These are phyloP conservation scores for Coregonus sp. DNA, from an alignment of 2,797 vertebrate genomes.

Conservation along the genomic window DNA sequence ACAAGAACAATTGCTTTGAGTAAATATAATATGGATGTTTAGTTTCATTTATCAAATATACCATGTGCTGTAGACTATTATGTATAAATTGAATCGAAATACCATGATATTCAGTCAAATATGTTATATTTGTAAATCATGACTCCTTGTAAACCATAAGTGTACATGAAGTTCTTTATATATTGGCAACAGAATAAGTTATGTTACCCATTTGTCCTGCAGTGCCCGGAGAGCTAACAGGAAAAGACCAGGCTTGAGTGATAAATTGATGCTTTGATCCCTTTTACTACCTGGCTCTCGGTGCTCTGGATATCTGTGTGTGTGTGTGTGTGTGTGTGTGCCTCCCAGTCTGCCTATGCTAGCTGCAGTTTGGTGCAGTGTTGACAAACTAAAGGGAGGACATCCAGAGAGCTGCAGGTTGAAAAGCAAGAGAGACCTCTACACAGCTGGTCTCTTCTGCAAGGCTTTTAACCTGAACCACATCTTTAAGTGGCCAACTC, in stretches of 20 bases:
- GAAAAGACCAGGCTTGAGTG: background rate
- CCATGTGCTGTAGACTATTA: background rate
- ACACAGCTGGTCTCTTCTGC: constrained; percentile 11
- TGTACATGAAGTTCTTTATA: background rate
- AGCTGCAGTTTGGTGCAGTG: background rate
- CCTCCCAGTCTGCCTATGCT: background rate
- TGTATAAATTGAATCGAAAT: background rate
- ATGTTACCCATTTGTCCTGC: background rate
- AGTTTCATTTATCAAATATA: background rate
- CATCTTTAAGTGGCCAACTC: background rate
- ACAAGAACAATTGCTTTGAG: constrained; percentile 27
- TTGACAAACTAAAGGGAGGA: constrained; percentile 6
- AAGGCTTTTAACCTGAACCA: constrained; percentile 6
- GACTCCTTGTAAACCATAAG: background rate
- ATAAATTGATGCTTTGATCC: background rate
- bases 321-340: constrained; percentile 4
- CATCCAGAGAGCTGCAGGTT: constrained; percentile 7
- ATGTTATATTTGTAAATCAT: background rate
- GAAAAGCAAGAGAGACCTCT: background rate
- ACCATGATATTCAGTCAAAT: background rate
- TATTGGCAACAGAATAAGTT: background rate
- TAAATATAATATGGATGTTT: constrained; percentile 2
- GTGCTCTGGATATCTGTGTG: background rate
- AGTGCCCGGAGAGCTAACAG: background rate
- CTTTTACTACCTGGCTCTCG: background rate